Evolutionary conservation across 2,888 invertebrate species (phyloP).

Genomic region (Parnassius glacialis): DNA sequence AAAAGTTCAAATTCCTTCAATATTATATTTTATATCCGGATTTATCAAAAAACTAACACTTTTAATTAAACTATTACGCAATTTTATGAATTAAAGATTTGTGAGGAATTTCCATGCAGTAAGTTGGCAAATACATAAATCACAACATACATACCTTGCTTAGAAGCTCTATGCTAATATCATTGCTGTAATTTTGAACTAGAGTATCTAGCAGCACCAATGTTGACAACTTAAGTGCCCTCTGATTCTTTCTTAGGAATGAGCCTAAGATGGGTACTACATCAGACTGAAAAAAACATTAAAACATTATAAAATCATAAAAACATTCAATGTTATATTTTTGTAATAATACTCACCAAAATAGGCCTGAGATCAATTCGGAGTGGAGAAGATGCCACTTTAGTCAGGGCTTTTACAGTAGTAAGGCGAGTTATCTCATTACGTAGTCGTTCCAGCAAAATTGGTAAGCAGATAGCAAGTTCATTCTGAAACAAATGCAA

Average conservation of each 20-base stretch:
- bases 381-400: conserved; percentile 94
- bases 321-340: conserved; percentile 2
- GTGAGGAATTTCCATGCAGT: no score
- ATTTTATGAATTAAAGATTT: no score
- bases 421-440: conserved; percentile 99
- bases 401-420: conserved; percentile 96
- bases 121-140: not conserved
- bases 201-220: conserved; percentile 94
- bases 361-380: conserved; percentile 91
- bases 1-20: no score
- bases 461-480: conserved; percentile 92
- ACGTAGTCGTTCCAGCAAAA: conserved; percentile 95
- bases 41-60: no score
- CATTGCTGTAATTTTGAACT: conserved; percentile 91
- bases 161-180: conserved; percentile 86
- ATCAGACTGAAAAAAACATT: conserved; percentile 82
- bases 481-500: conserved; percentile 77
- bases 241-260: conserved; percentile 97
- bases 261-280: conserved; percentile 95
- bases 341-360: conserved; percentile 74
- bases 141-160: conserved; percentile 76
- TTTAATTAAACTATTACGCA: no score
- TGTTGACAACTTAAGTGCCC: conserved; percentile 95
- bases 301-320: conserved; percentile 21
- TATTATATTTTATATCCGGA: no score